Evolutionary conservation across 2,113 vertebrate species (phyloP).

Genomic region (Phylloscopus trochiloides): DNA sequence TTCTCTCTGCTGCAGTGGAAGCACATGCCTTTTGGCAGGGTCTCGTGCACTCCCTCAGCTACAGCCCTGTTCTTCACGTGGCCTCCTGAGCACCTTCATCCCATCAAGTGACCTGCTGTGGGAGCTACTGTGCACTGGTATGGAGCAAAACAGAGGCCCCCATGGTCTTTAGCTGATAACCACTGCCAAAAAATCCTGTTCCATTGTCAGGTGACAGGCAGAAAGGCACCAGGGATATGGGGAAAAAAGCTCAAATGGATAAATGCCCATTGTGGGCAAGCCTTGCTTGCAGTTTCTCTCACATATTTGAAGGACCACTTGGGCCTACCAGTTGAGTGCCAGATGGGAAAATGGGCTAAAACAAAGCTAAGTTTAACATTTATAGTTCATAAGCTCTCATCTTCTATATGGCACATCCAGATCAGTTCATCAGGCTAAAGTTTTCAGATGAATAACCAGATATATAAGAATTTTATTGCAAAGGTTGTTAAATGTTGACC

Average conservation of each 20-base stretch:
- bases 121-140: neutral
- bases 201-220: neutral
- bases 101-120: neutral
- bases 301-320: neutral
- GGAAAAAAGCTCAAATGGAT: neutral
- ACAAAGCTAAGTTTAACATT: neutral
- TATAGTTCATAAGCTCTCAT: neutral
- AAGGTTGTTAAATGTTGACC: constrained; percentile 35
- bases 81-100: neutral
- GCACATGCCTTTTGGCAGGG: neutral
- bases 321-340: neutral
- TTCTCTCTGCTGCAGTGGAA: neutral
- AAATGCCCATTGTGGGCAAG: neutral
- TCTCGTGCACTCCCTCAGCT: neutral
- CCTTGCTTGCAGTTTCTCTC: neutral
- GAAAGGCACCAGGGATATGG: neutral
- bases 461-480: constrained; percentile 37
- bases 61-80: neutral
- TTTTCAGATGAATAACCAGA: constrained; percentile 44
- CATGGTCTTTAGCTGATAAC: neutral
- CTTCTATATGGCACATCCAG: neutral
- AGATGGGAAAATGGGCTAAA: neutral
- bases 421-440: neutral
- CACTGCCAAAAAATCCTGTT: neutral
- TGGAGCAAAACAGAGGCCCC: neutral